Evolutionary conservation across 1,140 invertebrate genomes (phyloP).

Genomic region (Tetramorium parvispinum): DNA sequence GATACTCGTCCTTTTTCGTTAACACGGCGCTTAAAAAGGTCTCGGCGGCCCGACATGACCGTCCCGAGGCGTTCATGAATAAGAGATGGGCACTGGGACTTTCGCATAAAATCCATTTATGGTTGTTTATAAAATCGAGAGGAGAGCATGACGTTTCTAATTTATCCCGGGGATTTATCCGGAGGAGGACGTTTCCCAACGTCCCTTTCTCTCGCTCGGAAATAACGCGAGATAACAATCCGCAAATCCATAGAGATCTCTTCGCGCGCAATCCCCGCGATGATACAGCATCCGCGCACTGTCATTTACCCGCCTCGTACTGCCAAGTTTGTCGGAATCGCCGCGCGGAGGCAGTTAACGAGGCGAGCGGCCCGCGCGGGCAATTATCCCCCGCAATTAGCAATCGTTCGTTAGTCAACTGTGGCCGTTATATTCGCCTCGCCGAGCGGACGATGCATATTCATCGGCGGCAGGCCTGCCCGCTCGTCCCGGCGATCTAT

Average conservation of each 20-base stretch:
- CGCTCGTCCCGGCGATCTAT: conserved; percentile 1
- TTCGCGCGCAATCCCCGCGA: not conserved
- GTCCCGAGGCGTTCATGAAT: conserved; percentile 50
- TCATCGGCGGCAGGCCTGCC: conserved; percentile 15
- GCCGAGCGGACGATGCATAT: conserved; percentile 24
- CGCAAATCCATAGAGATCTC: too few species aligned
- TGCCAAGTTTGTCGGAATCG: not conserved
- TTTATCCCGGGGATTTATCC: not conserved
- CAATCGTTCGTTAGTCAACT: conserved; percentile 44
- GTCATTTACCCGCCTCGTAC: not conserved
- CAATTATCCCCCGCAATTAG: conserved; percentile 62
- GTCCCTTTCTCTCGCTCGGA: not conserved
- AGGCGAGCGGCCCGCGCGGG: not conserved
- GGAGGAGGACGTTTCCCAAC: not conserved
- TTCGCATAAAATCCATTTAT: conserved; percentile 22
- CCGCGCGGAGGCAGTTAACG: conserved; percentile 22
- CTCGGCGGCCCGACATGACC: conserved; percentile 9
- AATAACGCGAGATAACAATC: not conserved
- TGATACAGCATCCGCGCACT: not conserved
- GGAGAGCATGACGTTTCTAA: not conserved
- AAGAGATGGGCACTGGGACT: conserved; percentile 15
- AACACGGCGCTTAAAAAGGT: conserved; percentile 60
- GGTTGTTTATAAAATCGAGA: conserved; percentile 12
- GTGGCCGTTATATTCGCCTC: conserved; percentile 1
- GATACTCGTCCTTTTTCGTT: conserved; percentile 64